phyloP scores from a whole-genome alignment of 2,113 vertebrate species.

The Eudorcas thomsonii region DNA sequence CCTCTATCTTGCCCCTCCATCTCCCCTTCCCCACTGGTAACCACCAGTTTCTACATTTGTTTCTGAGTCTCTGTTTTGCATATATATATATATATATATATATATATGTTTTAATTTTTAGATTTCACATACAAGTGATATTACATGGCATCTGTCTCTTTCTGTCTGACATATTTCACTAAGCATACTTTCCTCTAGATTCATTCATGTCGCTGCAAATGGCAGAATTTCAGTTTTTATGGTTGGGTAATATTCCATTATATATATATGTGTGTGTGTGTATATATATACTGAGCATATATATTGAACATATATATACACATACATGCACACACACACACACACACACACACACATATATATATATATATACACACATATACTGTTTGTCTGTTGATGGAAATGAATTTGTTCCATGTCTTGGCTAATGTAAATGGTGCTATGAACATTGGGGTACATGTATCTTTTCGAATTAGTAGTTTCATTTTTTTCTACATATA shows the following conservation, averaged over 20 bases:
- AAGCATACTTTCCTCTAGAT: neutral
- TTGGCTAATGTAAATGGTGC: neutral
- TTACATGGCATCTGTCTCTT: neutral
- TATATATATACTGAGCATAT: too few species aligned
- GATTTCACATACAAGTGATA: neutral
- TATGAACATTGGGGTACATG: neutral
- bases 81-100: neutral
- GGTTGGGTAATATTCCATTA: too few species aligned
- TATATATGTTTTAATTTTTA: neutral
- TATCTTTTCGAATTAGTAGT: neutral
- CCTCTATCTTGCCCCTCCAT: neutral
- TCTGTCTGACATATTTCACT: neutral
- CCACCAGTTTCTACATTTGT: neutral
- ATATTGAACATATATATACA: neutral
- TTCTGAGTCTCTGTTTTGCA: neutral
- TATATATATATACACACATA: fast-evolving
- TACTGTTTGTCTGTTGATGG: neutral
- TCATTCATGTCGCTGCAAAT: neutral
- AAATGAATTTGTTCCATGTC: neutral
- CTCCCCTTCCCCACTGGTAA: neutral
- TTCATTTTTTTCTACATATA: neutral
- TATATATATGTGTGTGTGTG: too few species aligned
- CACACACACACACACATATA: too few species aligned
- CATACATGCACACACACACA: fast-evolving
- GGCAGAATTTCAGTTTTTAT: neutral